Conservation (phyloP, 2,888 invertebrate species). For the Parasteatoda lunata region DNA sequence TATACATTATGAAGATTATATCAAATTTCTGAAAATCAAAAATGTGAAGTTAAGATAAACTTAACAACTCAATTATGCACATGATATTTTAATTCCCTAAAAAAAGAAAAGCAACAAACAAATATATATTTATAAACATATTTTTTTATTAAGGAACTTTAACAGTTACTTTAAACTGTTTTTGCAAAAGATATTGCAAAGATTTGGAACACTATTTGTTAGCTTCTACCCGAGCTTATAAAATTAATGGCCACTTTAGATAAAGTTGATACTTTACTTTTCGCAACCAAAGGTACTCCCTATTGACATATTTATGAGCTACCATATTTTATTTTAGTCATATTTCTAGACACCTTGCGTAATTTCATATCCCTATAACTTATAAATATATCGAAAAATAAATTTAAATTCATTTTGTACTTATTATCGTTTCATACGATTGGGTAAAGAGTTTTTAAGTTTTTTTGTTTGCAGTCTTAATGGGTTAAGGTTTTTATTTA, state of each 20-base stretch:
- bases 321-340: conserved; percentile 17
- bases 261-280: conserved; percentile 11
- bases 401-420: conserved; percentile 18
- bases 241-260: conserved; percentile 35
- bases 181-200: not conserved
- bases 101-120: no score
- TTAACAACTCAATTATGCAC: no score
- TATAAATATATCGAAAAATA: not conserved
- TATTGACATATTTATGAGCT: conserved; percentile 47
- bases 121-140: no score
- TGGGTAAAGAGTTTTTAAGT: no score
- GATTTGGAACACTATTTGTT: conserved; percentile 21
- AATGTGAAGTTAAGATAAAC: no score
- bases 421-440: not conserved
- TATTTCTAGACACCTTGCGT: conserved; percentile 20
- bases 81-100: no score
- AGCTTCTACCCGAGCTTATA: conserved; percentile 10
- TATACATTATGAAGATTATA: no score
- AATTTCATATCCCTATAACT: conserved; percentile 27
- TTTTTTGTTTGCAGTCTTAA: no score
- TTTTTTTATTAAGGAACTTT: no score
- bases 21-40: no score
- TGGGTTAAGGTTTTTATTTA: no score
- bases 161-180: not conserved
- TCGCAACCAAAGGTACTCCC: conserved; percentile 10